A percentile compares a stretch with the other conserved stretches of the same genome.
These are phyloP conservation scores for Nephrotoma appendiculata DNA, from an alignment of 2,888 invertebrate genomes.

Conservation along the genomic window DNA sequence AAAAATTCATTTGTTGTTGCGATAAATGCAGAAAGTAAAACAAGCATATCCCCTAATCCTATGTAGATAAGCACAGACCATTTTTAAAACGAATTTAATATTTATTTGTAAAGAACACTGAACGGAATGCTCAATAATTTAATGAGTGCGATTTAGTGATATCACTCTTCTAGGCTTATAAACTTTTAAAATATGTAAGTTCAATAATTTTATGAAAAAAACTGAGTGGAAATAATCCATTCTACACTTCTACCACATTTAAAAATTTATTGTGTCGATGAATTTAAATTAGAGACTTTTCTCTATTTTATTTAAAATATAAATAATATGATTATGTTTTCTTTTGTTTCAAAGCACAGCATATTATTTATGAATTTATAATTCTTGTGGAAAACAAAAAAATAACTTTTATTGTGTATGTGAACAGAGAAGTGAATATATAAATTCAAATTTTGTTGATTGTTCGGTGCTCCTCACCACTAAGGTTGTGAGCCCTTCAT, in stretches of 20 bases:
- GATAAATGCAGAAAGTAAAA: too few species aligned
- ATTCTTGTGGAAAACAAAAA: neutral
- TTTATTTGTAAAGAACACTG: too few species aligned
- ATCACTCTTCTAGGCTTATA: too few species aligned
- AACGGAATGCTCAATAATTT: too few species aligned
- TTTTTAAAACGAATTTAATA: too few species aligned
- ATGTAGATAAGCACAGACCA: too few species aligned
- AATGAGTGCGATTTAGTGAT: too few species aligned
- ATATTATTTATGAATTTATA: neutral
- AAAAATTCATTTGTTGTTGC: too few species aligned
- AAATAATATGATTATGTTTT: neutral
- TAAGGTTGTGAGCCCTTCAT: too few species aligned
- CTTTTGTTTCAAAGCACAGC: neutral
- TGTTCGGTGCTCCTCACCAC: neutral
- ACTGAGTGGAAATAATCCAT: neutral
- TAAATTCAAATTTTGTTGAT: neutral
- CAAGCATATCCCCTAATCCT: too few species aligned
- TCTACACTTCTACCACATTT: neutral
- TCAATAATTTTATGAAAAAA: too few species aligned
- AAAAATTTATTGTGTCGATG: neutral
- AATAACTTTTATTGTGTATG: neutral
- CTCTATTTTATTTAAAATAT: neutral
- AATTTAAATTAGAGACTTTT: neutral
- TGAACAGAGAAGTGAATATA: neutral
- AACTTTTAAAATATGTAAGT: too few species aligned